Percentiles rank a stretch among this genome's conserved stretches.
These are phyloP conservation scores for Crypturellus undulatus DNA, from an alignment of 2,113 vertebrate species.

Conservation along the genomic window DNA sequence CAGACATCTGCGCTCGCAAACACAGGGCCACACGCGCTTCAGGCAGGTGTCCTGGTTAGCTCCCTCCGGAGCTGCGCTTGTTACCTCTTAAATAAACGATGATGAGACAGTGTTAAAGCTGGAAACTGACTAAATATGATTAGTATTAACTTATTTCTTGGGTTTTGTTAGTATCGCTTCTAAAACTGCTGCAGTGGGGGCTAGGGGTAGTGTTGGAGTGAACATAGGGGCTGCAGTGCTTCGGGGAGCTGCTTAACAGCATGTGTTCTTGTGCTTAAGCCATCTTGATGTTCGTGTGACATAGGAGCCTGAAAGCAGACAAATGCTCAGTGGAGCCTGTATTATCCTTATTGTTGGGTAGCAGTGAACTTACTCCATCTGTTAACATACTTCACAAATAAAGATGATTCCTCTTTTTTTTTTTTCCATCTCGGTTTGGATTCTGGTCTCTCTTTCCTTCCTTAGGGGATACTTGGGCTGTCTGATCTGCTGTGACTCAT, in stretches of 20 bases:
- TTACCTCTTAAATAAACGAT: background rate
- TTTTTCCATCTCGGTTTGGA: background rate
- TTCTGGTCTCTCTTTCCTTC: background rate
- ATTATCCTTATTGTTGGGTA: conserved; percentile 11
- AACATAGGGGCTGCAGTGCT: accelerated
- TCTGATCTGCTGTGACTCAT: background rate
- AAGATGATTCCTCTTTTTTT: conserved; percentile 59
- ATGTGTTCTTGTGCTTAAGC: background rate
- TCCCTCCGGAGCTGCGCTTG: background rate
- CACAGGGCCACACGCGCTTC: accelerated
- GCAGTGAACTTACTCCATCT: conserved; percentile 42
- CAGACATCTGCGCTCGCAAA: accelerated
- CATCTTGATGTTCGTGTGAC: accelerated
- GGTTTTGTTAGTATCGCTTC: background rate
- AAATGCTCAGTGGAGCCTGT: background rate
- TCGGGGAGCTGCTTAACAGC: background rate
- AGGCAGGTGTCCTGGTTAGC: background rate
- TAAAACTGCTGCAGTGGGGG: background rate
- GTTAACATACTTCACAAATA: conserved; percentile 65
- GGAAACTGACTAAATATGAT: background rate
- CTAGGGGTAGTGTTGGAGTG: background rate
- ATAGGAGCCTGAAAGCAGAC: background rate
- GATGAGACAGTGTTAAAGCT: background rate
- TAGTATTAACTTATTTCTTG: background rate
- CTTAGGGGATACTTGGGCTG: accelerated